phyloP scores from a whole-genome alignment of 2,797 vertebrate species.

The Chelmon rostratus region DNA sequence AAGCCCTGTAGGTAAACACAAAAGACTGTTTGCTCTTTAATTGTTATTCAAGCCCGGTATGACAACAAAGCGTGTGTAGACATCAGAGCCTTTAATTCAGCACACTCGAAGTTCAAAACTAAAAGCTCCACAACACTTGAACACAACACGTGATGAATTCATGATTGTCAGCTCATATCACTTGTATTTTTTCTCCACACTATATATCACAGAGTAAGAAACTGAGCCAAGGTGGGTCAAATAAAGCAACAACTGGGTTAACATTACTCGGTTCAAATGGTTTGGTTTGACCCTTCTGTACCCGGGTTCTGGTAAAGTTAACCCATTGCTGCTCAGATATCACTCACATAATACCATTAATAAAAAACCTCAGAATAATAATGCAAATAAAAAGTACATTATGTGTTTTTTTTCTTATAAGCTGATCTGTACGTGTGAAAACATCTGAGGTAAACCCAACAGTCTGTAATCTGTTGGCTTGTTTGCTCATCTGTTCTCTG shows the following conservation, averaged over 20 bases:
- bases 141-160: too few species aligned
- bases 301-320: background rate
- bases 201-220: background rate
- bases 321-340: background rate
- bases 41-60: background rate
- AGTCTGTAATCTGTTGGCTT: slow-evolving; percentile 30
- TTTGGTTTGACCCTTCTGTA: background rate
- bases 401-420: slow-evolving; percentile 1
- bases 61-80: background rate
- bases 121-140: background rate
- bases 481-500: slow-evolving; percentile 67
- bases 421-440: background rate
- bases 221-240: background rate
- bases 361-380: too few species aligned
- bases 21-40: background rate
- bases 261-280: background rate
- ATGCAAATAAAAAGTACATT: background rate
- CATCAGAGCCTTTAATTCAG: background rate
- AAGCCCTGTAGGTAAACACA: background rate
- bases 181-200: background rate
- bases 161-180: background rate
- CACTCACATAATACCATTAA: background rate
- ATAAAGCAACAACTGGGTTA: too few species aligned
- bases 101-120: background rate
- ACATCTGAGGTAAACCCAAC: slow-evolving; percentile 16